Percentiles rank a stretch among this genome's conserved stretches.
phyloP scores from a whole-genome alignment of 30 jellyfish, hydroid and myxozoan genomes.

The Chironex yamaguchii region DNA sequence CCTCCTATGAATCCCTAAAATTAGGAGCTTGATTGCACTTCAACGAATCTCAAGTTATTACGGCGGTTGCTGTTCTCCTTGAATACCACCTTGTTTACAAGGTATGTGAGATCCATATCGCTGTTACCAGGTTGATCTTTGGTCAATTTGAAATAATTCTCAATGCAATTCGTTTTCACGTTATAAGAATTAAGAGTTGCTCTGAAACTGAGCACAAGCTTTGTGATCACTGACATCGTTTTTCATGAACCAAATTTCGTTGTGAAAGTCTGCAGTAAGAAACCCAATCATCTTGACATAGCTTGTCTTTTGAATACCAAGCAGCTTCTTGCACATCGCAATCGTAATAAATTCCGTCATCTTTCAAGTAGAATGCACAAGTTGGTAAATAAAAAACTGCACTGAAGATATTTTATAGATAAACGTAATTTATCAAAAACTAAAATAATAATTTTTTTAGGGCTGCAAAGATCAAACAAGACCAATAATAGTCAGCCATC shows the following conservation, averaged over 20 bases:
- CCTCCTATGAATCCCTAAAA: conserved; percentile 22
- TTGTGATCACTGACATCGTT: conserved; percentile 1
- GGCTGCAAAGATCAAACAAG: too few species aligned
- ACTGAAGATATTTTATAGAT: too few species aligned
- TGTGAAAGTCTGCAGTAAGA: conserved; percentile 8
- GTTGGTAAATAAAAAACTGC: too few species aligned
- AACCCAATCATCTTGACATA: background rate
- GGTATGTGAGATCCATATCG: background rate
- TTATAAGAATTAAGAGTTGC: conserved; percentile 9
- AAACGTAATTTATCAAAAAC: too few species aligned
- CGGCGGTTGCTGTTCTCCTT: conserved; percentile 26
- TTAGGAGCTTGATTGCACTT: conserved; percentile 30
- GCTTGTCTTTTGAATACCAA: background rate
- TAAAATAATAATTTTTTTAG: too few species aligned
- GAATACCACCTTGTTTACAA: background rate
- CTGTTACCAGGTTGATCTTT: background rate
- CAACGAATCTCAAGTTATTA: conserved; percentile 6
- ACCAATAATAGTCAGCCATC: too few species aligned
- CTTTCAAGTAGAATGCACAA: background rate
- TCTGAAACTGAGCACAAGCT: conserved; percentile 2
- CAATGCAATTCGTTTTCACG: conserved; percentile 12
- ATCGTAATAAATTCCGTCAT: background rate
- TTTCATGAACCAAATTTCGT: conserved; percentile 12
- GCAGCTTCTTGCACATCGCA: conserved; percentile 6
- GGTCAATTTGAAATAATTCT: background rate